Percentiles rank a stretch among this genome's conserved stretches.
Evolutionary conservation across 1,140 invertebrate species (phyloP).

Genomic region (Scaptomyza graminum): DNA sequence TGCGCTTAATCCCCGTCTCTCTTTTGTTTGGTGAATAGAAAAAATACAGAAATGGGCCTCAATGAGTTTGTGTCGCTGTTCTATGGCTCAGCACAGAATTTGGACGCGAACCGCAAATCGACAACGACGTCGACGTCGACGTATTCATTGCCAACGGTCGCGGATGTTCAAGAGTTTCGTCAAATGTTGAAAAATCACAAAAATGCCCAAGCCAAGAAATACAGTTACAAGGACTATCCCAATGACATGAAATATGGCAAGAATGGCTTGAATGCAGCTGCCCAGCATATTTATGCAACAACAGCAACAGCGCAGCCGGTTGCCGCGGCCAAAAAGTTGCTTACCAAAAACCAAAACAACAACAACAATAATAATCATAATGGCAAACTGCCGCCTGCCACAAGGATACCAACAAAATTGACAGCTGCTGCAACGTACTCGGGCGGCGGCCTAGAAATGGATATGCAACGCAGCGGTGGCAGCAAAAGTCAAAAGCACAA

Average conservation of each 20-base stretch:
- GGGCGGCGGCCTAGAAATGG: conserved; percentile 16
- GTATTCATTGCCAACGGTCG: conserved; percentile 68
- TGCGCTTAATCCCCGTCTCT: conserved; percentile 18
- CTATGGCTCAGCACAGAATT: conserved; percentile 80
- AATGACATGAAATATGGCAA: conserved; percentile 73
- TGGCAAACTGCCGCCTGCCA: conserved; percentile 41
- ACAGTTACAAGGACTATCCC: conserved; percentile 70
- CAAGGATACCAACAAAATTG: conserved; percentile 67
- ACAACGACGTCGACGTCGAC: conserved; percentile 60
- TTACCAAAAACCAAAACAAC: conserved; percentile 51
- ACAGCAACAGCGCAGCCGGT: not conserved
- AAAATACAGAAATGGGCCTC: conserved; percentile 80
- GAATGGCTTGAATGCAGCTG: conserved; percentile 41
- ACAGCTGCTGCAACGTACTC: not conserved
- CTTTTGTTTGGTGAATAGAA: too few relatives aligned
- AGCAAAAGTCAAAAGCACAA: conserved; percentile 36
- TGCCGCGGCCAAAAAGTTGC: conserved; percentile 55
- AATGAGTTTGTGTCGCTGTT: conserved; percentile 81
- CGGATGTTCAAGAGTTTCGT: conserved; percentile 69
- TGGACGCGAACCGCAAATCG: conserved; percentile 47
- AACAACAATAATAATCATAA: conserved; percentile 31
- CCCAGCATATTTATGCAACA: conserved; percentile 21
- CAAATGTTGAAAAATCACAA: conserved; percentile 83
- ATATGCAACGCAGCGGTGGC: conserved; percentile 22
- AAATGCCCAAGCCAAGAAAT: conserved; percentile 75